Evolutionary conservation across 2,888 invertebrate species (phyloP).

Genomic region (Rhingia rostrata): DNA sequence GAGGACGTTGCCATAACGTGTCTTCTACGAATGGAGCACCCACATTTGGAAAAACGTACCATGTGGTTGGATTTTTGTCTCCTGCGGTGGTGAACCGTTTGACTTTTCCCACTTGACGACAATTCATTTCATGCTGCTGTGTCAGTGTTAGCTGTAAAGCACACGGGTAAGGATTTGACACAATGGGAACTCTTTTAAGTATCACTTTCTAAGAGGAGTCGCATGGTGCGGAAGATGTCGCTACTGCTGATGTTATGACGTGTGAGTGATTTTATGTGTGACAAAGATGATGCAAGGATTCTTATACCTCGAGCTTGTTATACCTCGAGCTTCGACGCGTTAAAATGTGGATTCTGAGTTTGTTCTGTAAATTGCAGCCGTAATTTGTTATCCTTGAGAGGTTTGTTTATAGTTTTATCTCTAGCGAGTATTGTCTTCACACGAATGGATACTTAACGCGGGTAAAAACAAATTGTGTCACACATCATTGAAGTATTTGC

Average conservation of each 20-base stretch:
- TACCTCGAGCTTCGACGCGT: background rate
- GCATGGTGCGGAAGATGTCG: background rate
- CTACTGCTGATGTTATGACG: conserved; percentile 5
- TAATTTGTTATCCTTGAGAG: conserved; percentile 37
- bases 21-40: too few relatives aligned
- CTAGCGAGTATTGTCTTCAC: background rate
- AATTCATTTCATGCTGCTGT: background rate
- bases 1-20: too few relatives aligned
- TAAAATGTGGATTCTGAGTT: background rate
- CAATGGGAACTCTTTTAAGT: conserved; percentile 26
- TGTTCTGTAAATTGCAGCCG: conserved; percentile 9
- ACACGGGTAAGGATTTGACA: conserved; percentile 6
- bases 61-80: background rate
- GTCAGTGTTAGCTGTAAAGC: background rate
- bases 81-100: background rate
- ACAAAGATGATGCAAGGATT: conserved; percentile 5
- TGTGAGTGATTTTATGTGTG: conserved; percentile 25
- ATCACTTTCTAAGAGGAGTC: conserved; percentile 10
- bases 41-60: too few relatives aligned
- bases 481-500: background rate
- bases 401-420: background rate
- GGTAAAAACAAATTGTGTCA: conserved; percentile 26
- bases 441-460: conserved; percentile 3
- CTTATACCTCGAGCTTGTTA: background rate
- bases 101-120: conserved; percentile 1